Percentiles rank a stretch among this genome's conserved stretches.
These are phyloP conservation scores for Apoda limacodes DNA, from an alignment of 2,888 invertebrate genomes.

Conservation along the genomic window DNA sequence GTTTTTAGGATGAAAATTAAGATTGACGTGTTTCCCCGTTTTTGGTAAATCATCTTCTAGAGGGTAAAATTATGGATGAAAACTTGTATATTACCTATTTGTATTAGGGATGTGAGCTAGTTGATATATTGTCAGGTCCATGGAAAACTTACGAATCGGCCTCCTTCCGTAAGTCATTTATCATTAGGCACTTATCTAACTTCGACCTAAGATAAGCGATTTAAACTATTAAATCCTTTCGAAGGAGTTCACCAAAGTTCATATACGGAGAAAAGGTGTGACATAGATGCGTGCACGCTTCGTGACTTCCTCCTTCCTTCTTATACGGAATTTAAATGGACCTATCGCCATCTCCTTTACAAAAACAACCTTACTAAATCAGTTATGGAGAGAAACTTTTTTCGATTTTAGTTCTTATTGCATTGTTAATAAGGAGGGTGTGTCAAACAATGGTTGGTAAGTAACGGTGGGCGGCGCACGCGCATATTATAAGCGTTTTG, in stretches of 20 bases:
- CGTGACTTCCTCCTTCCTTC: constrained; percentile 68
- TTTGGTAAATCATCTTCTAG: too few relatives aligned
- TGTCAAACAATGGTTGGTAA: constrained; percentile 17
- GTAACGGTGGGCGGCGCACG: constrained; percentile 34
- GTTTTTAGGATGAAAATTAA: too few relatives aligned
- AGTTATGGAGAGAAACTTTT: background rate
- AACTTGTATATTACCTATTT: too few relatives aligned
- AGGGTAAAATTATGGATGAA: too few relatives aligned
- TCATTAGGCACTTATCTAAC: too few relatives aligned
- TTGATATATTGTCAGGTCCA: too few relatives aligned
- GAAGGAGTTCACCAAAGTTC: constrained; percentile 58
- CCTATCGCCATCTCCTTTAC: constrained; percentile 50
- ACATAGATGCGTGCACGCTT: constrained; percentile 48
- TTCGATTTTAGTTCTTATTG: background rate
- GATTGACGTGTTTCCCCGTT: too few relatives aligned
- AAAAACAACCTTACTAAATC: background rate
- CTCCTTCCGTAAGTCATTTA: too few relatives aligned
- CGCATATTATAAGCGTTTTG: constrained; percentile 56
- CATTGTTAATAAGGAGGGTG: background rate
- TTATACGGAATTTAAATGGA: constrained; percentile 66
- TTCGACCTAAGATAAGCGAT: too few relatives aligned
- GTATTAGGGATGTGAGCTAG: too few relatives aligned
- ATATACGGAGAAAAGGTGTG: constrained; percentile 64
- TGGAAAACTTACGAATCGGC: too few relatives aligned
- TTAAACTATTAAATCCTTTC: too few relatives aligned